phyloP scores from a whole-genome alignment of 2,797 vertebrate genomes.

The Gadopsis bispinosus region DNA sequence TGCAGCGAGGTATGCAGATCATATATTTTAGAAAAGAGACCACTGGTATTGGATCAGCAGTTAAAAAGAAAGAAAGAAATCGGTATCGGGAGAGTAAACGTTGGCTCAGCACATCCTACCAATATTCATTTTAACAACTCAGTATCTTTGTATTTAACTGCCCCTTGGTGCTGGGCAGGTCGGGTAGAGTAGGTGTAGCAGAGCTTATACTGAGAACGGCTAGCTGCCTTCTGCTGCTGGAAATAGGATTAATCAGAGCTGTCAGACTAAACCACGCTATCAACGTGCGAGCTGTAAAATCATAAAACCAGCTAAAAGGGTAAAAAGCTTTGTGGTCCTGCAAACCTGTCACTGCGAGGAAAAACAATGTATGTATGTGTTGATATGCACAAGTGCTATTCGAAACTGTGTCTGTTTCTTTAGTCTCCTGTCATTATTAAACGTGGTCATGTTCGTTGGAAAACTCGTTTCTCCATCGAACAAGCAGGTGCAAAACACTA shows the following conservation, averaged over 20 bases:
- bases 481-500: neutral
- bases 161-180: conserved; percentile 5
- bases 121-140: neutral
- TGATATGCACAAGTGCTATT: neutral
- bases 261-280: neutral
- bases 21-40: too few relatives aligned
- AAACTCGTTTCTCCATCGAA: neutral
- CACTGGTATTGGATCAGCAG: too few relatives aligned
- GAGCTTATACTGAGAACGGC: conserved; percentile 21
- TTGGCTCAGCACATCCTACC: neutral
- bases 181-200: conserved; percentile 1
- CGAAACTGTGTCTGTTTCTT: neutral
- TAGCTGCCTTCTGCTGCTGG: conserved; percentile 12
- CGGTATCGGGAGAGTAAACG: too few relatives aligned
- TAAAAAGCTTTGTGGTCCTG: neutral
- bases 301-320: neutral
- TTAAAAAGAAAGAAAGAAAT: too few relatives aligned
- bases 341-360: neutral
- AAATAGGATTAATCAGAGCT: conserved; percentile 26
- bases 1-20: too few relatives aligned
- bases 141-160: conserved; percentile 7
- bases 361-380: neutral
- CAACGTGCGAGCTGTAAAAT: conserved; percentile 1
- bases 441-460: too few relatives aligned
- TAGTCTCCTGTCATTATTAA: neutral